Conservation (phyloP, 2,888 invertebrate genomes). For the Listrodromus nycthemerus region DNA sequence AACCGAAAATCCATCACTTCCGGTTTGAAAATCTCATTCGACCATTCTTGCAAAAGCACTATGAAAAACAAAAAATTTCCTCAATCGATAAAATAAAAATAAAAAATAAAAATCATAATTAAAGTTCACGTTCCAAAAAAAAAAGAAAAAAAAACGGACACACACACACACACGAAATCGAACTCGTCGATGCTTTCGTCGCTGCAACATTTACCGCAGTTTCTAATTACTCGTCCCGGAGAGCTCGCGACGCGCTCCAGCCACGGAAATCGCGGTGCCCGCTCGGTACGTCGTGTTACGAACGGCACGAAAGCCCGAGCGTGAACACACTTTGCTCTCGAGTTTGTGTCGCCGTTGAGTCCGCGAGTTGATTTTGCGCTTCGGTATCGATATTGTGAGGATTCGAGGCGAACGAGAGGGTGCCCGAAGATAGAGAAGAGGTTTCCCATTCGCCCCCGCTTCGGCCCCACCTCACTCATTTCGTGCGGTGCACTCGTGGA, state of each 20-base stretch:
- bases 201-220: background rate
- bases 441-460: background rate
- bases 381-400: conserved; percentile 52
- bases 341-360: conserved; percentile 22
- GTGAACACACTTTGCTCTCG: conserved; percentile 33
- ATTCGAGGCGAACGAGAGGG: conserved; percentile 15
- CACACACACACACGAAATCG: too few species aligned
- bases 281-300: background rate
- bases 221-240: background rate
- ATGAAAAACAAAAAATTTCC: background rate
- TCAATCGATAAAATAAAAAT: background rate
- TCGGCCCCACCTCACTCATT: conserved; percentile 8
- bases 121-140: background rate
- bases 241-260: background rate
- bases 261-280: background rate
- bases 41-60: too few species aligned
- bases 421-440: conserved; percentile 8
- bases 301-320: background rate
- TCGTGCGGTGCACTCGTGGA: conserved; percentile 47
- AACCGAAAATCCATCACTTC: background rate
- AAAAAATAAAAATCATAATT: background rate
- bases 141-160: too few species aligned
- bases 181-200: background rate
- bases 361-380: conserved; percentile 54
- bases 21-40: background rate